A percentile compares a stretch with the other conserved stretches of the same genome.
Conservation (phyloP, 2,797 vertebrate genomes). For the Acestrorhynchus altus region DNA sequence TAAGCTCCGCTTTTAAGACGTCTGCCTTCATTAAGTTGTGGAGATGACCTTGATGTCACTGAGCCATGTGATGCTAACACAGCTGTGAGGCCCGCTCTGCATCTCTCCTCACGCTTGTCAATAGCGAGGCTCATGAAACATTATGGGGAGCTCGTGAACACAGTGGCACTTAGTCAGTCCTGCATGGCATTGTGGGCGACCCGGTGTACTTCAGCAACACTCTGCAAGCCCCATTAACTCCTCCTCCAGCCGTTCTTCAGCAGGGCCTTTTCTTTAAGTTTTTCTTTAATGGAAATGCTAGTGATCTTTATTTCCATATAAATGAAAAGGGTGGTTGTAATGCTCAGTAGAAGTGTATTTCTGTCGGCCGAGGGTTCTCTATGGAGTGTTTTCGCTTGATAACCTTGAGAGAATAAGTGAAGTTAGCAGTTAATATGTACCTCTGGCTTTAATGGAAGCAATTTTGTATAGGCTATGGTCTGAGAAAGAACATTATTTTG, state of each 20-base stretch:
- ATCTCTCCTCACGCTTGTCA: constrained; percentile 48
- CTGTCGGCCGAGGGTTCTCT: constrained; percentile 26
- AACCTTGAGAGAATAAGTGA: constrained; percentile 40
- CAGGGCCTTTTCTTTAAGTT: constrained; percentile 48
- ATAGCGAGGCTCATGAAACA: constrained; percentile 73
- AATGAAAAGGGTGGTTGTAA: constrained; percentile 55
- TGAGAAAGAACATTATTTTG: constrained; percentile 44
- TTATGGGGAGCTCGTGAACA: constrained; percentile 71
- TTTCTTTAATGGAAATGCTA: constrained; percentile 60
- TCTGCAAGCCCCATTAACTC: constrained; percentile 75
- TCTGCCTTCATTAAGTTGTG: constrained; percentile 56
- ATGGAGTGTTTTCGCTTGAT: constrained; percentile 45
- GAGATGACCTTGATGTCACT: constrained; percentile 63
- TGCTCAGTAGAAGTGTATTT: constrained; percentile 51
- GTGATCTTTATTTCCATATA: constrained; percentile 67
- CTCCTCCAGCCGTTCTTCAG: constrained; percentile 60
- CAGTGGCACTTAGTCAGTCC: constrained; percentile 54
- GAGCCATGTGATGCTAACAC: constrained; percentile 49
- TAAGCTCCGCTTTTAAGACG: constrained; percentile 67
- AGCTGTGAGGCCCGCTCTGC: background rate
- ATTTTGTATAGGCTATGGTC: constrained; percentile 29
- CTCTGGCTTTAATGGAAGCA: constrained; percentile 31
- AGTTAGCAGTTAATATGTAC: constrained; percentile 42
- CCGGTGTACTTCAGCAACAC: constrained; percentile 53
- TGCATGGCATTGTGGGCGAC: constrained; percentile 42